phyloP scores from a whole-genome alignment of 2,113 vertebrate genomes.

The Anhinga anhinga region DNA sequence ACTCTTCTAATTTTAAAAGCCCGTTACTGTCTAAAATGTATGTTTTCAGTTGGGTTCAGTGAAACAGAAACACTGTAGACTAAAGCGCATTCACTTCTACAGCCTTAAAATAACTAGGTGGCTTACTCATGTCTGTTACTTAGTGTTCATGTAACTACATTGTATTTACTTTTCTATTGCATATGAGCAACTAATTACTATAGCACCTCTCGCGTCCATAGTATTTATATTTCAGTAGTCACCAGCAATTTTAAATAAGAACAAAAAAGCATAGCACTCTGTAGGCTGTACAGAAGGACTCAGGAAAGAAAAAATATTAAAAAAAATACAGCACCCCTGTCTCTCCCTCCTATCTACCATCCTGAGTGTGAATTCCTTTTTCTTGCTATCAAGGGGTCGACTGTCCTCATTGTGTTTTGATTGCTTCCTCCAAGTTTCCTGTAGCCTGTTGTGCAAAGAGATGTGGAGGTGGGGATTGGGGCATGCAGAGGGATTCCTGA shows the following conservation, averaged over 20 bases:
- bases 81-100: not conserved
- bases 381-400: not conserved
- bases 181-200: not conserved
- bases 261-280: not conserved
- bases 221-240: not conserved
- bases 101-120: not conserved
- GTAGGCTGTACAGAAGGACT: not conserved
- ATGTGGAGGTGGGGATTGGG: not conserved
- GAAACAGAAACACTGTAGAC: not conserved
- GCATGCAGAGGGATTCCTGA: not conserved
- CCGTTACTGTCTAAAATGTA: not conserved
- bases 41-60: not conserved
- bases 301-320: not conserved
- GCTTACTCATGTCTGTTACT: not conserved
- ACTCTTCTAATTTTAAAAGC: not conserved
- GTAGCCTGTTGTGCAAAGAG: not conserved
- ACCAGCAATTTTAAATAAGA: not conserved
- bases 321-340: not conserved
- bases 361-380: not conserved
- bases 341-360: not conserved
- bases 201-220: not conserved
- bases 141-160: not conserved
- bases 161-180: slow-evolving; percentile 10
- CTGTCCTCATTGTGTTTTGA: not conserved
- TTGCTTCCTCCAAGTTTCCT: not conserved